A percentile compares a stretch with the other conserved stretches of the same genome.
Evolutionary conservation across 1,140 invertebrate species (phyloP).

Genomic region (Periplaneta americana): DNA sequence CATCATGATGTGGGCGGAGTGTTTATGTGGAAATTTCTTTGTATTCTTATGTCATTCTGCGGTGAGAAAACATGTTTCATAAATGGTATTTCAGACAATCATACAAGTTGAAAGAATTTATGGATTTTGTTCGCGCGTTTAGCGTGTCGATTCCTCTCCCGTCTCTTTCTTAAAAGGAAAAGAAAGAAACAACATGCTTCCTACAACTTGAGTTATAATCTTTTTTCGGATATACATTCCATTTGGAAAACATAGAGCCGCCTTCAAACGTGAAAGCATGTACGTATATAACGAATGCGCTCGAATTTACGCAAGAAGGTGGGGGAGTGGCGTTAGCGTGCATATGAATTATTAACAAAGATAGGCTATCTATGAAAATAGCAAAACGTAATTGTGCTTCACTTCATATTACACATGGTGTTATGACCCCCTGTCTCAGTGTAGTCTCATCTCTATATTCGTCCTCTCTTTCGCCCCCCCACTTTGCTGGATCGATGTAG

Average conservation of each 20-base stretch:
- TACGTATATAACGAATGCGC: too few species aligned
- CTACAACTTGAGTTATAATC: background rate
- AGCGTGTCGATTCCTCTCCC: background rate
- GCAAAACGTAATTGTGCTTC: background rate
- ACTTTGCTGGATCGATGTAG: conserved; percentile 2
- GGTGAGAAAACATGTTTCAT: background rate
- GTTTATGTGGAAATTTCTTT: background rate
- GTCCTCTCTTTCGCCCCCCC: background rate
- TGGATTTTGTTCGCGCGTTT: background rate
- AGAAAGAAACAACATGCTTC: background rate
- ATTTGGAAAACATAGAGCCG: background rate
- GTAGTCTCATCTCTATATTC: background rate
- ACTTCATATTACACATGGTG: background rate
- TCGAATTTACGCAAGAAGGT: too few species aligned
- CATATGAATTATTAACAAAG: too few species aligned
- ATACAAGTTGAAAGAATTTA: too few species aligned
- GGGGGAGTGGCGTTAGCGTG: too few species aligned
- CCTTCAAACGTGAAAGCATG: background rate
- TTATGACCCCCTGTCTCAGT: background rate
- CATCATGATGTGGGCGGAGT: background rate
- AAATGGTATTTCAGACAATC: background rate
- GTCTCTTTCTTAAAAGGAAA: background rate
- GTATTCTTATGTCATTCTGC: background rate
- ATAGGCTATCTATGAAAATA: background rate
- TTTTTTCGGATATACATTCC: background rate